These are phyloP conservation scores for Calycopis cecrops DNA, from an alignment of 1,140 invertebrate species.

Conservation along the genomic window DNA sequence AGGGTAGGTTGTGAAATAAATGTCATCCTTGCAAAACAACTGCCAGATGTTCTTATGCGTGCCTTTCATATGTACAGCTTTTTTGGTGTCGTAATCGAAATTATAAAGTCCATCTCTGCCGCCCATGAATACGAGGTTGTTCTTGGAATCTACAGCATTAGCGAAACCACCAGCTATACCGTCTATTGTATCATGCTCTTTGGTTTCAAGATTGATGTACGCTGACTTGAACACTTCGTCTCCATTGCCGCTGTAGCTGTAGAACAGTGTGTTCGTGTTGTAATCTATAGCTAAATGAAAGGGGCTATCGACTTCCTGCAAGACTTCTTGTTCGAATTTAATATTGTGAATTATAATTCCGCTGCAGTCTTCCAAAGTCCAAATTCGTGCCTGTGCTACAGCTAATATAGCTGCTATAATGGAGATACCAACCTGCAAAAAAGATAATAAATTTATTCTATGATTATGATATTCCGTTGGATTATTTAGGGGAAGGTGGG, in stretches of 20 bases:
- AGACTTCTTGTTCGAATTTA: slow-evolving; percentile 28
- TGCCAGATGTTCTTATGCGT: slow-evolving; percentile 43
- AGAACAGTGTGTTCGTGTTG: slow-evolving; percentile 42
- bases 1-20: slow-evolving; percentile 42
- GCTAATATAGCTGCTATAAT: not conserved
- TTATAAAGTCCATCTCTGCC: slow-evolving; percentile 37
- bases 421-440: not conserved
- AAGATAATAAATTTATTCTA: not conserved
- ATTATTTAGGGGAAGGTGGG: no score
- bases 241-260: slow-evolving; percentile 32
- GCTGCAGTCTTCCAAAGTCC: slow-evolving; percentile 23
- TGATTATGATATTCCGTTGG: no score
- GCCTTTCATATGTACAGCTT: slow-evolving; percentile 21
- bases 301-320: slow-evolving; percentile 31
- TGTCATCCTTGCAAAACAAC: slow-evolving; percentile 39
- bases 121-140: slow-evolving; percentile 37
- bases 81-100: slow-evolving; percentile 36
- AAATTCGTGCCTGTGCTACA: not conserved
- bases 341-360: slow-evolving; percentile 26
- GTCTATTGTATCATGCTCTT: slow-evolving; percentile 27
- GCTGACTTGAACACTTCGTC: slow-evolving; percentile 29
- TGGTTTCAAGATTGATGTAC: slow-evolving; percentile 39
- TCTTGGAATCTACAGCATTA: slow-evolving; percentile 31
- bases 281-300: slow-evolving; percentile 47
- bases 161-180: slow-evolving; percentile 41